Evolutionary conservation across 1,140 invertebrate genomes (phyloP), one percentile per base, ranked within the genome.

Genomic region (Sinella curviseta): DNA sequence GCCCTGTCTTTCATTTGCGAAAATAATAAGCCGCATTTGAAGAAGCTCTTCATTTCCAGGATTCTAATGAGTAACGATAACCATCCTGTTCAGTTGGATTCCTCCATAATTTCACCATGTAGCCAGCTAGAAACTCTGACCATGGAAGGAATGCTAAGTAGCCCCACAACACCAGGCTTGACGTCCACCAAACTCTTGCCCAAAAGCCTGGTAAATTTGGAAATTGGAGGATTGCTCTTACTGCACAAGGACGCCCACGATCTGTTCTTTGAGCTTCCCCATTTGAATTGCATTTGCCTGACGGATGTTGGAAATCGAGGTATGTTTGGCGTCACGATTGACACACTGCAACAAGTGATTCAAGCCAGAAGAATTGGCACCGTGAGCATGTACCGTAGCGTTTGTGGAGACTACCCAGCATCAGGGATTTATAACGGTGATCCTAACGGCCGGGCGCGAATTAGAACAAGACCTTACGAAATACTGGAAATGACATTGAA

Each of bases 401-500:
- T 75, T 8, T 48, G 39, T 30, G 74, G 70, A 28, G 8, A 4
- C 12, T 34, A 30, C 17, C 70, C 70, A 14, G 24, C 4, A 8
- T 14, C 30, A 20, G 70, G 70, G 31, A 33, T 74, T 34, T 30
- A 8, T 20, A 74, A 74, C 31, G 70, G 70, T 8, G 26, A 74
- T 74, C 70, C 70, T 12, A 36, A 74, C 34, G 8, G 26, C 24
- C 4, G 14, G 16, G 2, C 3, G 4, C 17, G 3, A 12, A 74
- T 74, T 34, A 28, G 26, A 20, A 3, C 3, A 36, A 8, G 70
- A 34, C 34, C 30, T 33, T 74, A 74, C 70, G 70, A 36, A 8
- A 74, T 74, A 20, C 8, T 74, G 24, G 70, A 74, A 36, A 14
- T 74, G 12, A 33, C 3, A 33, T 30, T 74, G 70, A 74, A 74